These are phyloP conservation scores for Imbricaverruca yamaguchii DNA, from an alignment of 2,888 invertebrate species.

Conservation along the genomic window DNA sequence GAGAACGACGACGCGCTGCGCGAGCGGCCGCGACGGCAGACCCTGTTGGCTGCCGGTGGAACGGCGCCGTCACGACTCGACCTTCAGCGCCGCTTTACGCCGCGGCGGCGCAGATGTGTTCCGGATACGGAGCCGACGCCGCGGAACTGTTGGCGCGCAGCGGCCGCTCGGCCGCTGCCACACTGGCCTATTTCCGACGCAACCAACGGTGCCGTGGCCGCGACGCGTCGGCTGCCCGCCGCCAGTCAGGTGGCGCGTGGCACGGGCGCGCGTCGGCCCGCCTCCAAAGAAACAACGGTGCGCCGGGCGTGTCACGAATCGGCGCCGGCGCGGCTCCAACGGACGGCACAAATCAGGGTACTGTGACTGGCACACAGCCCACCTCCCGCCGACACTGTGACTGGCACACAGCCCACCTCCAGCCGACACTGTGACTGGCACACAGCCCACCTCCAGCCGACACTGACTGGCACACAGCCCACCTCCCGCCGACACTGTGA, in stretches of 20 bases:
- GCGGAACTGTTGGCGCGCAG: background rate
- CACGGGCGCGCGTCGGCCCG: background rate
- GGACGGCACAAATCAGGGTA: no score
- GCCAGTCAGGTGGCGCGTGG: background rate
- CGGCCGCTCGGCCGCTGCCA: background rate
- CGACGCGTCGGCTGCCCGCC: background rate
- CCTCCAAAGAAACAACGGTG: background rate
- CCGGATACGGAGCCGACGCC: background rate
- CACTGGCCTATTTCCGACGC: constrained; percentile 9
- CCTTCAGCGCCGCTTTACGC: constrained; percentile 3
- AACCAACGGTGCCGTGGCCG: background rate
- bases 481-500: no score
- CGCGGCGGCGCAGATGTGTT: background rate
- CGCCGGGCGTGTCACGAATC: no score
- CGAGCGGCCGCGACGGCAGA: background rate
- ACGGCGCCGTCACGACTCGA: background rate
- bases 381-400: no score
- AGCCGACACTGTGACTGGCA: no score
- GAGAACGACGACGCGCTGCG: background rate
- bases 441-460: no score
- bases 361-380: no score
- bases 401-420: no score
- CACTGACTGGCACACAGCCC: no score
- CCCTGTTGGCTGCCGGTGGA: constrained; percentile 1
- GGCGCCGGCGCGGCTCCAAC: background rate